Conservation (phyloP, 2,797 vertebrate species). For the Gila robusta region DNA sequence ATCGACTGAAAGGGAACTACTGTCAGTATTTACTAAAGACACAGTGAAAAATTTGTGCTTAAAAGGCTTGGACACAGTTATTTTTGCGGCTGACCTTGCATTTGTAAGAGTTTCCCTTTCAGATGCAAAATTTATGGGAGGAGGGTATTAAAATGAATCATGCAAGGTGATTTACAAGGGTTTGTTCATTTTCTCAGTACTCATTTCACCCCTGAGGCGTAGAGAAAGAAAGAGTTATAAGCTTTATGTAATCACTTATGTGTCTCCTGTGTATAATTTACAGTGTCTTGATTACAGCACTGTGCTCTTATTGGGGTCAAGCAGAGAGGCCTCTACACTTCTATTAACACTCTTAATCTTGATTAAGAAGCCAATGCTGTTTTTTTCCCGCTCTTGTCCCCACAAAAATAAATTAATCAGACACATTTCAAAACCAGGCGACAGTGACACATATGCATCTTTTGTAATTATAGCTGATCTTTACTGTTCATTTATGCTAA, state of each 20-base stretch:
- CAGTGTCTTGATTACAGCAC: slow-evolving; percentile 35
- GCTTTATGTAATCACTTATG: slow-evolving; percentile 28
- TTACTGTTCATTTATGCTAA: not conserved
- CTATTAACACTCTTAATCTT: slow-evolving; percentile 27
- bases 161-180: too few relatives aligned
- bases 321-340: slow-evolving; percentile 3
- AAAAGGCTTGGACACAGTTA: too few relatives aligned
- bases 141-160: too few relatives aligned
- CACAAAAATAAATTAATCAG: slow-evolving; percentile 2
- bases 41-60: too few relatives aligned
- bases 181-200: not conserved
- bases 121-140: too few relatives aligned
- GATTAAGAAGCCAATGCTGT: slow-evolving; percentile 21
- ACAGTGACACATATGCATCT: not conserved
- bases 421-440: not conserved
- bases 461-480: not conserved
- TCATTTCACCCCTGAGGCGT: not conserved
- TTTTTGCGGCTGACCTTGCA: too few relatives aligned
- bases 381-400: not conserved
- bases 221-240: slow-evolving; percentile 29
- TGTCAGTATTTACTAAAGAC: too few relatives aligned
- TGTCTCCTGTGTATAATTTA: slow-evolving; percentile 41
- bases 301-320: slow-evolving; percentile 36
- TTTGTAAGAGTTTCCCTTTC: too few relatives aligned
- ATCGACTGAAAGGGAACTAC: too few relatives aligned